phyloP scores from a whole-genome alignment of 2,888 invertebrate genomes.

The Apoderus coryli region DNA sequence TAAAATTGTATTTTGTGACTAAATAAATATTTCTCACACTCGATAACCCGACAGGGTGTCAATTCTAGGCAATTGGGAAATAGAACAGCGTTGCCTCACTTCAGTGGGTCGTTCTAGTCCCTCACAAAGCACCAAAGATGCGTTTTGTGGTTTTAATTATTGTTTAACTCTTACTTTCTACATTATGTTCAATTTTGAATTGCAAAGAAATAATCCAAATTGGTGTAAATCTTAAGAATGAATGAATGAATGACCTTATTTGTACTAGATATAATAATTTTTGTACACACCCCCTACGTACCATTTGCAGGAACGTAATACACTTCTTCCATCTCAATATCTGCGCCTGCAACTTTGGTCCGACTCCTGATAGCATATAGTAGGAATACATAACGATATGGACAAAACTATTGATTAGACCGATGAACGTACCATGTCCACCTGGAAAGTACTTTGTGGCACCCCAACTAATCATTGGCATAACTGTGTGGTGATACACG shows the following conservation, averaged over 20 bases:
- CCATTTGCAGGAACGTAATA: constrained; percentile 67
- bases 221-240: background rate
- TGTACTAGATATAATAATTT: constrained; percentile 18
- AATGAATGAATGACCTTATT: background rate
- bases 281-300: too few relatives aligned
- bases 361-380: constrained; percentile 61
- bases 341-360: constrained; percentile 57
- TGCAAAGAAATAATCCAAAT: too few relatives aligned
- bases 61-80: too few relatives aligned
- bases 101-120: too few relatives aligned
- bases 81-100: too few relatives aligned
- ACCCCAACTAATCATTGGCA: constrained; percentile 91
- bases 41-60: too few relatives aligned
- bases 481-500: constrained; percentile 86
- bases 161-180: too few relatives aligned
- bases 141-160: too few relatives aligned
- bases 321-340: constrained; percentile 80
- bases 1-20: too few relatives aligned
- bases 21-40: too few relatives aligned
- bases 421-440: constrained; percentile 55
- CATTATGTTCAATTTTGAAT: too few relatives aligned
- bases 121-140: too few relatives aligned
- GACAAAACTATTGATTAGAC: constrained; percentile 58
- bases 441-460: constrained; percentile 70
- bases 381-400: constrained; percentile 75